A percentile compares a stretch with the other conserved stretches of the same genome.
These are phyloP conservation scores for Punctoribates punctum DNA, from an alignment of 2,888 invertebrate genomes.

Conservation along the genomic window DNA sequence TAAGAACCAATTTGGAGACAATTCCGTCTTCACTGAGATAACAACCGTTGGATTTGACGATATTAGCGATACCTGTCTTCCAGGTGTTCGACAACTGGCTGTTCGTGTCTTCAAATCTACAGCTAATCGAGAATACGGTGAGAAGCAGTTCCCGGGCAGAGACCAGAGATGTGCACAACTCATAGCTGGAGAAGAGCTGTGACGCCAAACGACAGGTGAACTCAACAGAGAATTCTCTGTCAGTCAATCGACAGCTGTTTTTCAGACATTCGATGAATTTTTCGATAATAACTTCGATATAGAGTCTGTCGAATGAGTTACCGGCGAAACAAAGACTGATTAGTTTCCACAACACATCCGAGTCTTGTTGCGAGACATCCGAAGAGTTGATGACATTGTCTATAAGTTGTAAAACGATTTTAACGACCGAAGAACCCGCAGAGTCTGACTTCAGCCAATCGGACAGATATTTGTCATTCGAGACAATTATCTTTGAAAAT, in stretches of 20 bases:
- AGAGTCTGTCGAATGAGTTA: constrained; percentile 3
- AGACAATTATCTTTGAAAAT: background rate
- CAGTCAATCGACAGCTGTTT: background rate
- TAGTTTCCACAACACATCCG: constrained; percentile 10
- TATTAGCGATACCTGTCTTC: background rate
- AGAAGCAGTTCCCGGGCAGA: constrained; percentile 1
- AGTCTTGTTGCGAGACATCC: background rate
- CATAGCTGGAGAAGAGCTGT: constrained; percentile 20
- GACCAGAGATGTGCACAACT: constrained; percentile 19
- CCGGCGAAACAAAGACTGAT: constrained; percentile 9
- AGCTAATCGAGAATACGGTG: background rate
- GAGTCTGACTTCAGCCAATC: constrained; percentile 9
- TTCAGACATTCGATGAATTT: background rate
- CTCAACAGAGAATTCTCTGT: background rate
- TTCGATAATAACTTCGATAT: constrained; percentile 9
- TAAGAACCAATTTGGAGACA: constrained; percentile 1
- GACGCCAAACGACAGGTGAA: constrained; percentile 22
- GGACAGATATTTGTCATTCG: background rate
- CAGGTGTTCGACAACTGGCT: background rate
- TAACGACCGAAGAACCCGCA: background rate
- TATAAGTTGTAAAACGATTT: background rate
- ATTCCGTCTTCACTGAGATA: constrained; percentile 6
- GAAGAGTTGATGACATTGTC: background rate
- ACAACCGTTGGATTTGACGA: constrained; percentile 11
- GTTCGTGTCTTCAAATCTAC: constrained; percentile 4